phyloP scores from a whole-genome alignment of 2,113 vertebrate genomes.

The Podiceps cristatus region DNA sequence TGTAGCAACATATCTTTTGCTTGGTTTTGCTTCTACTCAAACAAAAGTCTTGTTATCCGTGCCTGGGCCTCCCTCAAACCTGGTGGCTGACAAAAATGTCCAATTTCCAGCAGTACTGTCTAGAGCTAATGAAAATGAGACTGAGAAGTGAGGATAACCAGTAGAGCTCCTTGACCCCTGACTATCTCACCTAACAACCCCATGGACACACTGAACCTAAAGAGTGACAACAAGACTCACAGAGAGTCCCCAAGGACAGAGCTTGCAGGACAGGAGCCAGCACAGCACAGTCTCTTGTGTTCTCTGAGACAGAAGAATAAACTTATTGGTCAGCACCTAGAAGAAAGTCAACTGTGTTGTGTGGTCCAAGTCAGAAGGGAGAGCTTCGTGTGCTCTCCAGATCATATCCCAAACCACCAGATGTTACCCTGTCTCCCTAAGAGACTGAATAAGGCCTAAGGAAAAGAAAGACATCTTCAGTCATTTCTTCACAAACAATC shows the following conservation, averaged over 20 bases:
- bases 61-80: not conserved
- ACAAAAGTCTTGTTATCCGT: not conserved
- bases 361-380: not conserved
- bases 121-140: not conserved
- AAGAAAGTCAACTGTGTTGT: accelerated
- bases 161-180: not conserved
- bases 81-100: not conserved
- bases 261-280: not conserved
- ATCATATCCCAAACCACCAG: not conserved
- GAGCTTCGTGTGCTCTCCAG: not conserved
- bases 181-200: not conserved
- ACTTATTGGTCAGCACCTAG: not conserved
- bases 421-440: not conserved
- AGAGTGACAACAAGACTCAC: not conserved
- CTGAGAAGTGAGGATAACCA: not conserved
- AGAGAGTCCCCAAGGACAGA: not conserved
- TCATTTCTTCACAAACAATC: not conserved
- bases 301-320: not conserved
- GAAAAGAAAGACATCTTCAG: not conserved
- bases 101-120: not conserved
- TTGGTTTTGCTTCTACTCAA: not conserved
- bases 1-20: not conserved
- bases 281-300: not conserved
- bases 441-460: not conserved
- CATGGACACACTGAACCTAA: not conserved